Evolutionary conservation across 2,888 invertebrate species (phyloP).

Genomic region (Eilema sororculum): DNA sequence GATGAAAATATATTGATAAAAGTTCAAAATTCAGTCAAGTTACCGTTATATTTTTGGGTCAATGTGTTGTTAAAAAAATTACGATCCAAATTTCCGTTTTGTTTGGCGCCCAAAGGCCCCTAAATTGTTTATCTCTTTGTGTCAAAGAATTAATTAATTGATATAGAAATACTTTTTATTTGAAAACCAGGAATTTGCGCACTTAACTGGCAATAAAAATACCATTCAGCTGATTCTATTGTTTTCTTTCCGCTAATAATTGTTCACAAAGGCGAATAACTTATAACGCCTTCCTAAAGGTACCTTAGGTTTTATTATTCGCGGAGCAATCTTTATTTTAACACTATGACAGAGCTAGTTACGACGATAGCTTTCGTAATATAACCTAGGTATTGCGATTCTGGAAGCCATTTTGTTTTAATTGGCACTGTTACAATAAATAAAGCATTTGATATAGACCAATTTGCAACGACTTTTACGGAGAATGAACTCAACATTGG

Average conservation of each 20-base stretch:
- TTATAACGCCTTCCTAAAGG: conserved; percentile 6
- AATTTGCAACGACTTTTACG: background rate
- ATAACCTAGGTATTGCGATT: background rate
- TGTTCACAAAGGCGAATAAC: conserved; percentile 14
- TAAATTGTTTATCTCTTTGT: conserved; percentile 12
- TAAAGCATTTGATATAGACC: background rate
- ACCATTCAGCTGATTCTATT: conserved; percentile 21
- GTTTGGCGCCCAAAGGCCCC: background rate
- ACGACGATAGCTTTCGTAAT: background rate
- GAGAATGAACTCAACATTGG: background rate
- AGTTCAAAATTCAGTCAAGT: conserved; percentile 9
- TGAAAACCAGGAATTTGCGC: conserved; percentile 13
- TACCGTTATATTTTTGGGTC: conserved; percentile 4
- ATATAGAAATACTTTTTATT: conserved; percentile 10
- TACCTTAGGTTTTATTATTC: background rate
- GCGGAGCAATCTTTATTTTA: background rate
- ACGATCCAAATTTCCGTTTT: background rate
- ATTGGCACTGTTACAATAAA: background rate
- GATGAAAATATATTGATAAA: conserved; percentile 12
- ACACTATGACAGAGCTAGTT: conserved; percentile 8
- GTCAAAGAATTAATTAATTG: conserved; percentile 6
- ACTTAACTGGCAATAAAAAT: conserved; percentile 24
- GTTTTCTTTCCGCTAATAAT: conserved; percentile 17
- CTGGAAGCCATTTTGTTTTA: background rate
- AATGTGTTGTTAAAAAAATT: background rate